phyloP scores from a whole-genome alignment of 2,113 vertebrate species.

The Oreochromis tanganicae region DNA sequence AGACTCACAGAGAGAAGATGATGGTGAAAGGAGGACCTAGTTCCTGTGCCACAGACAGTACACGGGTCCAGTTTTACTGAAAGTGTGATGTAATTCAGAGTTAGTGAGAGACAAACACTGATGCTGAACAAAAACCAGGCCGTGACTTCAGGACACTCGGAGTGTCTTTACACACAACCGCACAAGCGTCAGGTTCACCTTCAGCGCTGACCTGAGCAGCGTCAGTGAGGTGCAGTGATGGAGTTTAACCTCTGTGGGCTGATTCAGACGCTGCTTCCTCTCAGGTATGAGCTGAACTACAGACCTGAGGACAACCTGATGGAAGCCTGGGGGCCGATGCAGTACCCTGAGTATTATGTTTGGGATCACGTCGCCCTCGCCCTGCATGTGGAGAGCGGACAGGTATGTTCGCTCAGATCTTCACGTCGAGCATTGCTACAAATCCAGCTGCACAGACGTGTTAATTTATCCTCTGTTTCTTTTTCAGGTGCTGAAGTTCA shows the following conservation, averaged over 20 bases:
- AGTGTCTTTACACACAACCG: neutral
- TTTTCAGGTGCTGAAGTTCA: neutral
- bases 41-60: neutral
- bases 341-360: rapidly evolving
- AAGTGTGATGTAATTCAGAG: neutral
- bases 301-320: neutral
- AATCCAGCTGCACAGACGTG: neutral
- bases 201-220: neutral
- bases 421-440: neutral
- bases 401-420: neutral
- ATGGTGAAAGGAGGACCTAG: neutral
- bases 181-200: neutral
- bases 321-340: rapidly evolving
- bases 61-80: neutral
- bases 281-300: rapidly evolving
- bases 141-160: neutral
- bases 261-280: neutral
- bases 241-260: neutral
- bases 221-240: neutral
- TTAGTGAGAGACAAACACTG: rapidly evolving
- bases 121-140: neutral
- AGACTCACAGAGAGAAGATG: neutral
- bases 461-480: rapidly evolving
- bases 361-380: constrained; percentile 5
- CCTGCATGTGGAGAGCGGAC: neutral